Evolutionary conservation across 2,888 invertebrate species (phyloP).

Genomic region (Lepidonotus clava): DNA sequence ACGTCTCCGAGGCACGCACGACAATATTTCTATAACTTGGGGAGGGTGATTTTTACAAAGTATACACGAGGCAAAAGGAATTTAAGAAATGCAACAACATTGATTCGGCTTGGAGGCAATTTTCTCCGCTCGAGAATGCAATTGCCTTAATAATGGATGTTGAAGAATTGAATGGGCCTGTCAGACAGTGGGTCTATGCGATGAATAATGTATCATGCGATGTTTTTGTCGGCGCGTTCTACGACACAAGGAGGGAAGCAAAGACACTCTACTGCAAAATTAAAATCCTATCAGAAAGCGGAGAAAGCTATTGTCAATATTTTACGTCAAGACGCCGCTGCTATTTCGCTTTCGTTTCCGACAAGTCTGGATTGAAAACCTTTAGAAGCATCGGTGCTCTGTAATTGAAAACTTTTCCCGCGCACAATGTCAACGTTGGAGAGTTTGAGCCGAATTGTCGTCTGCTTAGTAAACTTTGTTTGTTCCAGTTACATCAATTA

Average conservation of each 20-base stretch:
- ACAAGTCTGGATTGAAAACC: neutral
- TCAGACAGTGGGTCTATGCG: conserved; percentile 27
- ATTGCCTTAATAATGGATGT: conserved; percentile 46
- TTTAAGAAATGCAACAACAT: conserved; percentile 50
- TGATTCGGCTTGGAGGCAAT: conserved; percentile 44
- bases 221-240: conserved; percentile 22
- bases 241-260: neutral
- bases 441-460: neutral
- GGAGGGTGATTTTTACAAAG: conserved; percentile 46
- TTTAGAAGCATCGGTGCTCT: neutral
- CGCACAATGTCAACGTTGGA: neutral
- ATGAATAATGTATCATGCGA: conserved; percentile 34
- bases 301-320: conserved; percentile 32
- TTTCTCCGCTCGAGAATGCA: conserved; percentile 26
- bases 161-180: conserved; percentile 34
- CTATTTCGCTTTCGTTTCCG: neutral
- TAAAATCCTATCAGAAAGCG: neutral
- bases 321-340: neutral
- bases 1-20: conserved; percentile 14
- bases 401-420: conserved; percentile 12
- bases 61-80: conserved; percentile 33
- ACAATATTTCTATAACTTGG: conserved; percentile 40
- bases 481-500: neutral
- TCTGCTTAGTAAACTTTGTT: conserved; percentile 9
- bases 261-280: conserved; percentile 5